phyloP scores from a whole-genome alignment of 2,113 vertebrate genomes.

The Gallinago media region DNA sequence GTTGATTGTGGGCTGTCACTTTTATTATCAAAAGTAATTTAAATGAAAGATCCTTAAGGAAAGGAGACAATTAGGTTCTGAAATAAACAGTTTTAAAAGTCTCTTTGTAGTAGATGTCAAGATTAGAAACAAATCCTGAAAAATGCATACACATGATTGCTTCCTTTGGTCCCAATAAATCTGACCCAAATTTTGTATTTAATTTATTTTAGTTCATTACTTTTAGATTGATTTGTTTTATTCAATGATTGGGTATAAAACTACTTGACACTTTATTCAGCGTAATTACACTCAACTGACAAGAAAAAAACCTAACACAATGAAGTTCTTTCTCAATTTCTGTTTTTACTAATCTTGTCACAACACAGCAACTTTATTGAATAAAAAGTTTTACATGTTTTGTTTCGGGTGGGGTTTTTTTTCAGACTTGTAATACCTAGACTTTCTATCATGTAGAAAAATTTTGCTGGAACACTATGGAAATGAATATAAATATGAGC shows the following conservation, averaged over 20 bases:
- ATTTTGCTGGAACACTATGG: neutral
- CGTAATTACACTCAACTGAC: neutral
- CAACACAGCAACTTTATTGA: rapidly evolving
- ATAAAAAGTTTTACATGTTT: neutral
- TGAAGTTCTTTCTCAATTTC: neutral
- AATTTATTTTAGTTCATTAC: neutral
- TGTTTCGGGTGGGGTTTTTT: no score
- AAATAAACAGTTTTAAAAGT: neutral
- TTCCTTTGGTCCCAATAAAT: constrained; percentile 1
- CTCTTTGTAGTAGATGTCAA: neutral
- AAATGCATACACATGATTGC: neutral
- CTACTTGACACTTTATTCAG: neutral
- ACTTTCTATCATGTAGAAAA: neutral
- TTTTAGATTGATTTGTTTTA: neutral
- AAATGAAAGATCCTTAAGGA: neutral
- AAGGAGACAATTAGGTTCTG: neutral
- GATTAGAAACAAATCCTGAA: neutral
- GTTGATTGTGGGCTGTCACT: neutral
- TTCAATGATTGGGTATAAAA: neutral
- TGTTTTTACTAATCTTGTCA: neutral
- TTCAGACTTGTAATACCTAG: neutral
- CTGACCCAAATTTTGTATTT: neutral
- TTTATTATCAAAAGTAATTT: neutral
- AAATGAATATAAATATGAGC: neutral
- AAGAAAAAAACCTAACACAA: neutral